phyloP scores from a whole-genome alignment of 2,113 vertebrate genomes.

The Notothenia coriiceps region DNA sequence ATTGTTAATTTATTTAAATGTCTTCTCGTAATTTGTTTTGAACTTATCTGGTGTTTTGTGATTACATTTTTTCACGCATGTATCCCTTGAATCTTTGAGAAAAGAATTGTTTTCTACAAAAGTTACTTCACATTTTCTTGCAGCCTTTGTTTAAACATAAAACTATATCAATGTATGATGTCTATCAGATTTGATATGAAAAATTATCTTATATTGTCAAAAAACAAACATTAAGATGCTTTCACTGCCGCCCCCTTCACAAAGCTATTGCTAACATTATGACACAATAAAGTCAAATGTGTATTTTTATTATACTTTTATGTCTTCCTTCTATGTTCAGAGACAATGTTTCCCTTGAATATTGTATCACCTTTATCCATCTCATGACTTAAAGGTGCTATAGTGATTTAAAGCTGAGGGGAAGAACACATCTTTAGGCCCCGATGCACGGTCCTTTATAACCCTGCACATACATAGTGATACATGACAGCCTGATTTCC shows the following conservation, averaged over 20 bases:
- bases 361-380: background rate
- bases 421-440: constrained; percentile 8
- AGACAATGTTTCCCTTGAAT: background rate
- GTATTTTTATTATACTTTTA: background rate
- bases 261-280: too few relatives aligned
- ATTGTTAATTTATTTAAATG: too few relatives aligned
- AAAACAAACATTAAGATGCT: background rate
- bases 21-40: too few relatives aligned
- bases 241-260: background rate
- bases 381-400: background rate
- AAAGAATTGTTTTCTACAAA: too few relatives aligned
- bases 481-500: constrained; percentile 18
- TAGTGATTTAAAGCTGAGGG: background rate
- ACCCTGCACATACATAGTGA: constrained; percentile 6
- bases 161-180: too few relatives aligned
- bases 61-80: too few relatives aligned
- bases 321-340: background rate
- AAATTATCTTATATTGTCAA: background rate
- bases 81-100: too few relatives aligned
- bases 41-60: too few relatives aligned
- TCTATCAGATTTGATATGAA: too few relatives aligned
- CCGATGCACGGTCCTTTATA: background rate
- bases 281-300: too few relatives aligned
- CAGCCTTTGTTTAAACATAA: background rate
- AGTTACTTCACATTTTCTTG: background rate